Base-by-base conservation (phyloP, 2,113 vertebrate species). In the Lontra canadensis region DNA sequence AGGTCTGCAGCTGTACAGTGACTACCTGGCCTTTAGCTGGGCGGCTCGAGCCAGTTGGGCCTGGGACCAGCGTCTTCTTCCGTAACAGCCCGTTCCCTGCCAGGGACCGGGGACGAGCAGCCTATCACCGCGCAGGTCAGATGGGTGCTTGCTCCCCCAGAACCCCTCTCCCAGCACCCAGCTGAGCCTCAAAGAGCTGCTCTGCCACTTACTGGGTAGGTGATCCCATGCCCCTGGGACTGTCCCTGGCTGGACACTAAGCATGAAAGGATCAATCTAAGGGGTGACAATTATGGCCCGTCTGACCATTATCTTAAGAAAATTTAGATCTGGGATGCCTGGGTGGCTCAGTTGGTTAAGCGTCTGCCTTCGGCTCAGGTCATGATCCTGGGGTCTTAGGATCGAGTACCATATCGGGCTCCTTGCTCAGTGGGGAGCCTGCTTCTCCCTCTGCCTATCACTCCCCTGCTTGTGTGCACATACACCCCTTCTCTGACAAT, bases 1-100 rank as follows among this genome's bases (percentile, higher is more conserved):
- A 97, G 11, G 98, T 98, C 98, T 99, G 99, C 21, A 99, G 98
- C 81, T 98, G 94, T 49, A 99, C 96, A 0, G 99, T 99, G 23
- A 99, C 99, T 1, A 99, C 98, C 98, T 99, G 99, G 90, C 99
- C 99, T 98, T 99, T 99, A 15, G 89, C 88, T 1, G 99, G 99
- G 23, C 99, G 99, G 67, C 98, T 99, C 8, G 99, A 99, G 87
- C 91, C 98, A 0, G 99, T 99, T 2, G 97, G 96, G 0, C 99
- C 99, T 0, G 98, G 94, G 47, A 99, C 98, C 85, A 99, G 92
- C 0, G 99, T 99, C 98, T 99, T 99, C 98, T 99, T 99, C 98
- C 98, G 99, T 55, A 99, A 97, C 95, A 99, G 98, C 1, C 98
- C 99, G 0, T 99, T 99, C 73, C 99, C 99, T 99, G 96, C 67